Conservation (phyloP, 2,797 vertebrate species). For the Hydrophis major region DNA sequence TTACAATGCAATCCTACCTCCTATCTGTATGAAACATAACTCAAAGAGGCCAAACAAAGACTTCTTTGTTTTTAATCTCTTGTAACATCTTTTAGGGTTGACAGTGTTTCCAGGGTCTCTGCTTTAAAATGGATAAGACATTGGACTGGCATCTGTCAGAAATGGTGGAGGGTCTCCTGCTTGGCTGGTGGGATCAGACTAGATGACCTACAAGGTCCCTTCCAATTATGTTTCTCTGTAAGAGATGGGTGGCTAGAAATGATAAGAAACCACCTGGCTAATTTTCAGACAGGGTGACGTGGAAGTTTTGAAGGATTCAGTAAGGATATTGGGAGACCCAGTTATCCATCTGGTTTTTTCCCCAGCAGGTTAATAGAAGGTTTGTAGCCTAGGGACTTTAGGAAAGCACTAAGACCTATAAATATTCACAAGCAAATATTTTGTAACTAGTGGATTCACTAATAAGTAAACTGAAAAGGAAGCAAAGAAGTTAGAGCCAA, state of each 20-base stretch:
- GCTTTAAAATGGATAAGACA: not conserved
- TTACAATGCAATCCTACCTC: conserved; percentile 55
- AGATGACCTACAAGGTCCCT: no score
- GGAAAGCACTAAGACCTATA: not conserved
- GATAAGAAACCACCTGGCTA: not conserved
- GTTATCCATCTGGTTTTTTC: not conserved
- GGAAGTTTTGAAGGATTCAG: not conserved
- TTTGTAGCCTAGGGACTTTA: not conserved
- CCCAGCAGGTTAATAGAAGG: not conserved
- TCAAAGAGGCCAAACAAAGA: conserved; percentile 62
- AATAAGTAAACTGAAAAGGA: not conserved
- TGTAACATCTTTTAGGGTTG: not conserved
- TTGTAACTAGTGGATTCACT: conserved; percentile 24
- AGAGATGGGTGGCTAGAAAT: not conserved
- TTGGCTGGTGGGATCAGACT: no score
- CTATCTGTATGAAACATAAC: conserved; percentile 64
- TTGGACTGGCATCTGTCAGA: no score
- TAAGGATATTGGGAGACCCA: not conserved
- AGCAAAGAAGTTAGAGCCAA: not conserved
- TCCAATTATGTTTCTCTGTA: no score
- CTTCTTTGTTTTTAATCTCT: not conserved
- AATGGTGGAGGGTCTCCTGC: no score
- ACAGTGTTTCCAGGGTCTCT: not conserved
- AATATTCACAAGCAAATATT: conserved; percentile 28
- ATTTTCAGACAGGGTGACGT: not conserved